A percentile compares a stretch with the other conserved stretches of the same genome.
phyloP scores from a whole-genome alignment of 1,140 invertebrate genomes.

The Drosophila bifasciata region DNA sequence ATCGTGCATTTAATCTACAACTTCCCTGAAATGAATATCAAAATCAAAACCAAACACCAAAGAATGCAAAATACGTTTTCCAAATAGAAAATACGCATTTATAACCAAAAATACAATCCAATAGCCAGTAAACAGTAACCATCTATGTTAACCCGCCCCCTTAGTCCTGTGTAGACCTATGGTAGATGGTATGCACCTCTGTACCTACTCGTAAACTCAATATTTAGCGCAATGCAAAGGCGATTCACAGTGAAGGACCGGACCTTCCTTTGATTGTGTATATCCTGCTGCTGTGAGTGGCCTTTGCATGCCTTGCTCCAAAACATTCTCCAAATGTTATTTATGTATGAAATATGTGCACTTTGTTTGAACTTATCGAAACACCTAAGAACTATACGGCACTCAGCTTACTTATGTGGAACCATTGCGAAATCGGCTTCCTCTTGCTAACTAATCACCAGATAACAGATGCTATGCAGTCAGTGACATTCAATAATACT shows the following conservation, averaged over 20 bases:
- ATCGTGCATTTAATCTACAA: constrained; percentile 70
- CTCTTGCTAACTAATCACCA: constrained; percentile 26
- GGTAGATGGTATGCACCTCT: constrained; percentile 20
- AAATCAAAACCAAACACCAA: constrained; percentile 41
- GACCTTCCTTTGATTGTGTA: constrained; percentile 1
- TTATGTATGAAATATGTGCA: constrained; percentile 70
- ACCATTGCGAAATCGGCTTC: constrained; percentile 44
- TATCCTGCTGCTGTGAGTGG: constrained; percentile 25
- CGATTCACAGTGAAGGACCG: constrained; percentile 6
- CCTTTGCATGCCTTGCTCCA: constrained; percentile 6
- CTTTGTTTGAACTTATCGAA: constrained; percentile 64
- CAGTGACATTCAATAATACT: constrained; percentile 53
- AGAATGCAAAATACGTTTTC: constrained; percentile 57
- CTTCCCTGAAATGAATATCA: constrained; percentile 59
- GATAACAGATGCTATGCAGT: constrained; percentile 25
- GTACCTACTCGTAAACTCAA: background rate
- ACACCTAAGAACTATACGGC: constrained; percentile 34
- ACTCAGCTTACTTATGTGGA: constrained; percentile 36
- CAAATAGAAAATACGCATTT: constrained; percentile 64
- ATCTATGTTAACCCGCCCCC: constrained; percentile 49
- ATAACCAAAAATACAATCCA: constrained; percentile 32
- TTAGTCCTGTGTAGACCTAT: constrained; percentile 50
- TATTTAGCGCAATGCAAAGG: constrained; percentile 10
- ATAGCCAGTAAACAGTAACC: constrained; percentile 41
- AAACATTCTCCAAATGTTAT: constrained; percentile 58